Evolutionary conservation across 2,888 invertebrate species (phyloP).

Genomic region (Catocala nupta): DNA sequence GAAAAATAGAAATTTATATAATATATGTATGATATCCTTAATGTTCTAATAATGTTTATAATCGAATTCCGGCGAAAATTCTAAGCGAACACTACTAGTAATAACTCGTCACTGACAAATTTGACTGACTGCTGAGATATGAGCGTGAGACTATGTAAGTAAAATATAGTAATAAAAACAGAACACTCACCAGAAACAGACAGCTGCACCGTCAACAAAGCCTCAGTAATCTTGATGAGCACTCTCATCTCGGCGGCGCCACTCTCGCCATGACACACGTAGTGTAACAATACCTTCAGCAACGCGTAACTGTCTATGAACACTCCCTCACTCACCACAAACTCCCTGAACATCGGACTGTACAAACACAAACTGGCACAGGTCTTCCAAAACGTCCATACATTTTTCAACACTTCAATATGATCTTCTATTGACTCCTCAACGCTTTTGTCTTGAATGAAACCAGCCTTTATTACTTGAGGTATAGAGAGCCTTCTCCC

Average conservation of each 20-base stretch:
- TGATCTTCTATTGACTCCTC: conserved; percentile 62
- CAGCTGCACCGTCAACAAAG: conserved; percentile 79
- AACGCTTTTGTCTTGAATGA: conserved; percentile 46
- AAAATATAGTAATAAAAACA: too few relatives aligned
- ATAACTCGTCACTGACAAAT: too few relatives aligned
- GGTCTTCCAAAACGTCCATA: conserved; percentile 83
- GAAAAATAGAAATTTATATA: too few relatives aligned
- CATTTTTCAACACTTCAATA: conserved; percentile 73
- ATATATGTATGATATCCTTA: too few relatives aligned
- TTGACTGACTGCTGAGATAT: too few relatives aligned
- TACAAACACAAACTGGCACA: conserved; percentile 84
- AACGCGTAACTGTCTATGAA: conserved; percentile 74
- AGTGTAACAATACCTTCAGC: conserved; percentile 71
- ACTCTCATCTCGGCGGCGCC: conserved; percentile 62
- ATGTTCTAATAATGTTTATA: too few relatives aligned
- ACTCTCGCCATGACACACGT: conserved; percentile 59
- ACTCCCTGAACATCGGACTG: conserved; percentile 85
- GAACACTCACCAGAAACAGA: conserved; percentile 74
- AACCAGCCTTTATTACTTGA: conserved; percentile 51
- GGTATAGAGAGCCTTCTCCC: conserved; percentile 55
- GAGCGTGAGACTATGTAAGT: too few relatives aligned
- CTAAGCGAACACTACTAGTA: too few relatives aligned
- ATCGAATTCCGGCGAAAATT: too few relatives aligned
- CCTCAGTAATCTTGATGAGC: conserved; percentile 75
- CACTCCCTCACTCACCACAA: conserved; percentile 73